phyloP scores from a whole-genome alignment of 1,140 invertebrate species.

The Calycopis cecrops region DNA sequence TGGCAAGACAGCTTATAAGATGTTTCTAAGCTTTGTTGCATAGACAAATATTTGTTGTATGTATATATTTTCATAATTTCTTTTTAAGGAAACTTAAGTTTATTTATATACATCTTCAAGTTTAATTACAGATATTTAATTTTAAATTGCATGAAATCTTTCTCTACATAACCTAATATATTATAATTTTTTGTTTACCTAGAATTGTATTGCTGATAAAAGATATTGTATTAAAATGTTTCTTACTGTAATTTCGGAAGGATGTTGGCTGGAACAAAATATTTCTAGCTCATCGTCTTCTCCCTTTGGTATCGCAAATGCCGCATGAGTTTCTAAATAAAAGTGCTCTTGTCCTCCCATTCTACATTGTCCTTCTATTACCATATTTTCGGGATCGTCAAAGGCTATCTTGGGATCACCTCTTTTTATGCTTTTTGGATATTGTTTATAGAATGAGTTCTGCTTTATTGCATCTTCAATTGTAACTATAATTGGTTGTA shows the following conservation, averaged over 20 bases:
- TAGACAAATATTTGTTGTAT: too few relatives aligned
- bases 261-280: conserved; percentile 91
- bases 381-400: conserved; percentile 78
- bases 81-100: too few relatives aligned
- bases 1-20: too few relatives aligned
- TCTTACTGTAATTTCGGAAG: conserved; percentile 80
- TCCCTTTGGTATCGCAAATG: conserved; percentile 83
- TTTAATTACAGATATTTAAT: too few relatives aligned
- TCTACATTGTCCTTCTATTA: conserved; percentile 87
- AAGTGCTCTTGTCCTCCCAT: conserved; percentile 98
- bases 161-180: too few relatives aligned
- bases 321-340: conserved; percentile 89
- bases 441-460: conserved; percentile 82
- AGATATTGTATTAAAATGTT: not conserved
- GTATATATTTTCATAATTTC: too few relatives aligned
- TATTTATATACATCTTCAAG: too few relatives aligned
- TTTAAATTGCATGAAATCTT: too few relatives aligned
- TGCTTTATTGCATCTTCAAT: conserved; percentile 91
- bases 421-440: conserved; percentile 75
- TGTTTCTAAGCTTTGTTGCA: too few relatives aligned
- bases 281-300: conserved; percentile 92
- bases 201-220: too few relatives aligned
- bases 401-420: conserved; percentile 84
- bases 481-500: conserved; percentile 86
- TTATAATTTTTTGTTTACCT: too few relatives aligned